Evolutionary conservation across 2,797 vertebrate genomes (phyloP).

Genomic region (Chrosomus eos): DNA sequence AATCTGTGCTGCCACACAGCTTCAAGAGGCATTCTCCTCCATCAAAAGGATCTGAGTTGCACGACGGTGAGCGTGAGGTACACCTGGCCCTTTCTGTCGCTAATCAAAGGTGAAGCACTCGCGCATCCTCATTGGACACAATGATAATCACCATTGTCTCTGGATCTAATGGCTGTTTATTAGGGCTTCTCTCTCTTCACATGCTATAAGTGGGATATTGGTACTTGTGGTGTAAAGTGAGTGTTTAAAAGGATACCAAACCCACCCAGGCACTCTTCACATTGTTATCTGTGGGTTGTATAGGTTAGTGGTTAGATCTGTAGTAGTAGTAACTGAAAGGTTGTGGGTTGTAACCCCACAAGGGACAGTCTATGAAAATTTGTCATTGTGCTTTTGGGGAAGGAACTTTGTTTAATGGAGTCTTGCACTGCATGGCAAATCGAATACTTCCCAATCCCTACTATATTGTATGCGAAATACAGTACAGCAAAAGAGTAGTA

Average conservation of each 20-base stretch:
- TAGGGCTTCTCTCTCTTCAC: constrained; percentile 28
- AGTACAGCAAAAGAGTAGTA: no score
- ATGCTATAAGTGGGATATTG: constrained; percentile 21
- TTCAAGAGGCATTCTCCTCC: constrained; percentile 54
- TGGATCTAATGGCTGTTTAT: constrained; percentile 52
- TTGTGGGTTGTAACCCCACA: constrained; percentile 4
- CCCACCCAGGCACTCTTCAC: background rate
- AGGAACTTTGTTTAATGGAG: background rate
- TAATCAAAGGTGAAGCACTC: constrained; percentile 54
- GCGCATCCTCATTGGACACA: constrained; percentile 30
- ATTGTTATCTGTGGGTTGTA: background rate
- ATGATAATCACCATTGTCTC: constrained; percentile 39
- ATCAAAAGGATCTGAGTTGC: constrained; percentile 48
- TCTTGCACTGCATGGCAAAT: background rate
- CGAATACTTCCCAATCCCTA: background rate
- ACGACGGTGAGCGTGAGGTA: constrained; percentile 44
- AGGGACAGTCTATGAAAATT: background rate
- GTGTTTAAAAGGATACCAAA: constrained; percentile 13
- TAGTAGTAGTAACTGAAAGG: background rate
- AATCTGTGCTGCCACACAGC: constrained; percentile 62
- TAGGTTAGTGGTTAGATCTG: background rate
- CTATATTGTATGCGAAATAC: no score
- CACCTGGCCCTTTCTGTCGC: constrained; percentile 55
- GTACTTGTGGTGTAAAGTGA: constrained; percentile 17
- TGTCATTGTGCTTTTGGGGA: background rate